These are phyloP conservation scores for Plemyria rubiginata DNA, from an alignment of 2,888 invertebrate genomes.

Conservation along the genomic window DNA sequence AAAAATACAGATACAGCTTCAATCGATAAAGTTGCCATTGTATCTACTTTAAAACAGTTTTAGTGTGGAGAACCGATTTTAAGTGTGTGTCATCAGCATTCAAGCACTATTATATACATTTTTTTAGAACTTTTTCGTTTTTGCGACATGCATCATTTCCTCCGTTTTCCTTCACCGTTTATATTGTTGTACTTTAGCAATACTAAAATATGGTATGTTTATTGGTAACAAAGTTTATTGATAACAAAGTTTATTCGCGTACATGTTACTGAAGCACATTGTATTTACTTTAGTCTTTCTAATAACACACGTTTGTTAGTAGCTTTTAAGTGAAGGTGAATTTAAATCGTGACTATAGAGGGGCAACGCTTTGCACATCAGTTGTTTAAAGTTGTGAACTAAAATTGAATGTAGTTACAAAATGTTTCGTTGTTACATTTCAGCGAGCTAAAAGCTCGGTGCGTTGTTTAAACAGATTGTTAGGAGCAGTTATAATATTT, in stretches of 20 bases:
- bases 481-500: neutral
- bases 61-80: no score
- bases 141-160: no score
- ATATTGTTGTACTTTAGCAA: no score
- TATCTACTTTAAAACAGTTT: no score
- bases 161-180: no score
- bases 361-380: constrained; percentile 27
- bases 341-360: constrained; percentile 50
- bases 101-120: no score
- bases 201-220: no score
- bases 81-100: no score
- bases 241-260: no score
- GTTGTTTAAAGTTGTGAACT: constrained; percentile 28
- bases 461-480: neutral
- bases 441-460: neutral
- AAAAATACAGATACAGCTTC: no score
- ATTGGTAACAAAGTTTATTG: neutral
- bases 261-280: neutral
- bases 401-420: constrained; percentile 25
- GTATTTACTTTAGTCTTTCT: neutral
- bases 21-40: no score
- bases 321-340: constrained; percentile 53
- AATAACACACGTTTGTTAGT: constrained; percentile 51
- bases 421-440: constrained; percentile 21
- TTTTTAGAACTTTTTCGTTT: no score